Conservation (phyloP, 2,888 invertebrate genomes). For the Phasia obesa region DNA sequence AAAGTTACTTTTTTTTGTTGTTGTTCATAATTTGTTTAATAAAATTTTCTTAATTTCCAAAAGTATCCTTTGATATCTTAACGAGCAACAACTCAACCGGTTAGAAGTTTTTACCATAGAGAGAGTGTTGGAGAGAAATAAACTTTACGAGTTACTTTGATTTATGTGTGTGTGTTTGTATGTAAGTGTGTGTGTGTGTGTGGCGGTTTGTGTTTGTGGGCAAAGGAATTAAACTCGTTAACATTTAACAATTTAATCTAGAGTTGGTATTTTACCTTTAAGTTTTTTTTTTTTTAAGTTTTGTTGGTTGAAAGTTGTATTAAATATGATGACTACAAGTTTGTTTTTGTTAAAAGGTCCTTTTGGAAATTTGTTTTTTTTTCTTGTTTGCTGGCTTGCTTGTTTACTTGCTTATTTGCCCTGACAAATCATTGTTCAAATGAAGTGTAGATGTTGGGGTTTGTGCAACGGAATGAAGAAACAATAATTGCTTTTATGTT, state of each 20-base stretch:
- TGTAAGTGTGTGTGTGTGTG: neutral
- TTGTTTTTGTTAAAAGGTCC: slow-evolving; percentile 47
- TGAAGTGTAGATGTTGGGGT: slow-evolving; percentile 33
- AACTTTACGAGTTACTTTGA: slow-evolving; percentile 16
- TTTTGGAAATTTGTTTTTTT: neutral
- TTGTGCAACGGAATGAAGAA: slow-evolving; percentile 11
- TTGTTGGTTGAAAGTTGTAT: slow-evolving; percentile 12
- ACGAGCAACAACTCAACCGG: slow-evolving; percentile 27
- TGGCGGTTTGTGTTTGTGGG: neutral
- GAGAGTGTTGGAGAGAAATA: neutral
- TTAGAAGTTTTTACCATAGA: slow-evolving; percentile 10
- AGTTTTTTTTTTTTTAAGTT: slow-evolving; percentile 5
- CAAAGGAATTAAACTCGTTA: slow-evolving; percentile 67
- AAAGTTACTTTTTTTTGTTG: slow-evolving; percentile 38
- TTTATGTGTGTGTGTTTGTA: neutral
- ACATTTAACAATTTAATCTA: slow-evolving; percentile 64
- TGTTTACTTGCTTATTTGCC: neutral
- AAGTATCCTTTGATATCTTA: slow-evolving; percentile 46
- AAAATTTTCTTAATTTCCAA: slow-evolving; percentile 35
- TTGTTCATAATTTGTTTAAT: slow-evolving; percentile 44
- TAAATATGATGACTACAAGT: slow-evolving; percentile 55
- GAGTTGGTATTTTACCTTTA: slow-evolving; percentile 51
- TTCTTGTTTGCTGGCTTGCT: neutral
- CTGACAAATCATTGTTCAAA: slow-evolving; percentile 48
- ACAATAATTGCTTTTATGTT: slow-evolving; percentile 67